These are phyloP conservation scores for Vanacampus margaritifer DNA, from an alignment of 2,113 vertebrate species.

Conservation along the genomic window DNA sequence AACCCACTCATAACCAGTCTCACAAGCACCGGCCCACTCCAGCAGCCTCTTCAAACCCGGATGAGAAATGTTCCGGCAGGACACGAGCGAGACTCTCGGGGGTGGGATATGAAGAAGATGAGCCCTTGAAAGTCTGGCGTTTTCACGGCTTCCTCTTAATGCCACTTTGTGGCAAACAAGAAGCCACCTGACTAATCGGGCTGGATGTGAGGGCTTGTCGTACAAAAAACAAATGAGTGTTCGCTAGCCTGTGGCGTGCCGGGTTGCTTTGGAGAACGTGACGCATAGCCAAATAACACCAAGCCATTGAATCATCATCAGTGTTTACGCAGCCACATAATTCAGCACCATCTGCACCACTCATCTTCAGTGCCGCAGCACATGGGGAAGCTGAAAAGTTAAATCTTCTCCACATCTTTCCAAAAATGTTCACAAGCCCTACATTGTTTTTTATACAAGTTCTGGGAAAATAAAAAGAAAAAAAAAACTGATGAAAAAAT, in stretches of 20 bases:
- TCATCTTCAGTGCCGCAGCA: constrained; percentile 46
- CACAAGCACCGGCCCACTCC: constrained; percentile 44
- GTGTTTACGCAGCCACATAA: constrained; percentile 65
- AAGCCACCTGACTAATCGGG: constrained; percentile 37
- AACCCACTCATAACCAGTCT: constrained; percentile 45
- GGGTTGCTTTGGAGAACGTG: constrained; percentile 54
- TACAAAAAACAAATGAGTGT: constrained; percentile 43
- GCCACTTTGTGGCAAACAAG: constrained; percentile 42
- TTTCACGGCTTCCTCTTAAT: constrained; percentile 41
- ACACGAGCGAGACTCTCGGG: background rate
- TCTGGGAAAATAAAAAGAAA: background rate
- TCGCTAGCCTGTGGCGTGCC: constrained; percentile 46
- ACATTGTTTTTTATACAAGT: background rate
- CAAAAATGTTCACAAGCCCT: background rate
- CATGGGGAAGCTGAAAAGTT: background rate
- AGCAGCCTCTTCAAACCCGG: constrained; percentile 50
- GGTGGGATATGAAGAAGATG: background rate
- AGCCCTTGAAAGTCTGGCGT: constrained; percentile 16
- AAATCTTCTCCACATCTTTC: background rate
- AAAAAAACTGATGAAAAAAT: background rate
- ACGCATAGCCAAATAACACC: constrained; percentile 72
- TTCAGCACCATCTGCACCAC: constrained; percentile 68
- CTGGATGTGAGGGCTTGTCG: constrained; percentile 20
- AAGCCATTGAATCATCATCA: constrained; percentile 70
- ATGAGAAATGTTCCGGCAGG: constrained; percentile 38